phyloP scores from a whole-genome alignment of 1,140 invertebrate genomes.

The Trachymyrmex septentrionalis region DNA sequence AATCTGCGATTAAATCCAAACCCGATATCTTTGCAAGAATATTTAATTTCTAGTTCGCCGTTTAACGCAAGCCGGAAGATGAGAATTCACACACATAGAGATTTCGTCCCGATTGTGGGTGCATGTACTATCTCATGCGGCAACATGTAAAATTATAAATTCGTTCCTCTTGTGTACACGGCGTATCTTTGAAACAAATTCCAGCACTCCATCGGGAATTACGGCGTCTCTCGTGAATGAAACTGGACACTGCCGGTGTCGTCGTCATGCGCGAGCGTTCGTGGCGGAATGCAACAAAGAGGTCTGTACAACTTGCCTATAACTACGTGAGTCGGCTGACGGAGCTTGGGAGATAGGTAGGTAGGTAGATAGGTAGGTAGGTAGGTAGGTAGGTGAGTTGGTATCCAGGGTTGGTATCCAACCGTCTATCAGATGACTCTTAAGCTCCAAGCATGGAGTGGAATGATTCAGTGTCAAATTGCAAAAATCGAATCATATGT shows the following conservation, averaged over 20 bases:
- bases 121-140: slow-evolving; percentile 3
- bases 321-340: slow-evolving; percentile 53
- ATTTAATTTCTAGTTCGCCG: slow-evolving; percentile 6
- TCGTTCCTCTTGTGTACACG: slow-evolving; percentile 40
- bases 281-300: slow-evolving; percentile 78
- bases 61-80: slow-evolving; percentile 46
- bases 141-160: slow-evolving; percentile 43
- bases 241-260: slow-evolving; percentile 78
- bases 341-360: slow-evolving; percentile 37
- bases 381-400: slow-evolving; percentile 53
- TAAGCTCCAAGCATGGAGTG: background rate
- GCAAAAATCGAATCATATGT: background rate
- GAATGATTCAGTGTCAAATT: slow-evolving; percentile 24
- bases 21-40: slow-evolving; percentile 19
- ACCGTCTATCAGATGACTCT: slow-evolving; percentile 63
- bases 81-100: slow-evolving; percentile 6
- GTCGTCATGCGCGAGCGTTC: slow-evolving; percentile 58
- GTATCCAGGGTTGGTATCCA: slow-evolving; percentile 33
- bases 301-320: slow-evolving; percentile 64
- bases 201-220: slow-evolving; percentile 55
- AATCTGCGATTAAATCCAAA: slow-evolving; percentile 40
- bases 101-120: slow-evolving; percentile 27
- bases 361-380: slow-evolving; percentile 57
- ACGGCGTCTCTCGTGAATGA: slow-evolving; percentile 79
- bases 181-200: slow-evolving; percentile 66